Evolutionary conservation across 2,113 vertebrate genomes (phyloP), one percentile per base, ranked within the genome.

Genomic region (Enhydra lutris): DNA sequence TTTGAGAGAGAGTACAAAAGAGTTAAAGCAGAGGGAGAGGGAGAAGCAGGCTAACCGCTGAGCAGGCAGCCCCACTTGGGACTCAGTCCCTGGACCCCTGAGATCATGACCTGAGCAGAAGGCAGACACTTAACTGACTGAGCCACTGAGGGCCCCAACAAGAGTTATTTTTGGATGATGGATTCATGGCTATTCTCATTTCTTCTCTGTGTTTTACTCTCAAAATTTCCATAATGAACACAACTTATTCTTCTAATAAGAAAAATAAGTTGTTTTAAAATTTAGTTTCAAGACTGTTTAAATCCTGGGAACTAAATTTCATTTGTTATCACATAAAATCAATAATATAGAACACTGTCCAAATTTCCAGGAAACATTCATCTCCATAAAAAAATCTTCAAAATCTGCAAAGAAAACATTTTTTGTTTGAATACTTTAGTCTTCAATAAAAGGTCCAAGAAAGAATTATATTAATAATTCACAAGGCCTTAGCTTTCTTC

Each of bases 381-480:
- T 82, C 7, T 57, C 61, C 13, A 79, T 12, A 78, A 31, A 85
- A 92, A 92, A 89, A 67, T 86, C 55, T 50, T 69, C 21, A 92
- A 92, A 94, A 63, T 52, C 12, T 55, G 1, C 65, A 89, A 83
- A 81, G 1, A 45, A 86, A 67, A 61, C 2, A 59, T 24, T 6
- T 18, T 90, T 47, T 92, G 10, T 23, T 73, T 89, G 18, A 93
- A 93, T 88, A 84, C 50, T 92, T 39, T 23, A 69, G 31, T 61
- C 67, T 74, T 80, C 42, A 90, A 26, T 59, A 76, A 80, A 65
- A 92, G n/a, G 20, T 14, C 29, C 34, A 42, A 65, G 63, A 79
- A 91, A 87, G 52, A 96, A 91, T 67, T 10, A 47, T 36, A 63
- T 79, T n/a, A 93, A 34, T 57, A 93, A 95, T 92, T n/a, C 12